These are phyloP conservation scores for Rissa tridactyla DNA, from an alignment of 2,113 vertebrate genomes.

Conservation along the genomic window DNA sequence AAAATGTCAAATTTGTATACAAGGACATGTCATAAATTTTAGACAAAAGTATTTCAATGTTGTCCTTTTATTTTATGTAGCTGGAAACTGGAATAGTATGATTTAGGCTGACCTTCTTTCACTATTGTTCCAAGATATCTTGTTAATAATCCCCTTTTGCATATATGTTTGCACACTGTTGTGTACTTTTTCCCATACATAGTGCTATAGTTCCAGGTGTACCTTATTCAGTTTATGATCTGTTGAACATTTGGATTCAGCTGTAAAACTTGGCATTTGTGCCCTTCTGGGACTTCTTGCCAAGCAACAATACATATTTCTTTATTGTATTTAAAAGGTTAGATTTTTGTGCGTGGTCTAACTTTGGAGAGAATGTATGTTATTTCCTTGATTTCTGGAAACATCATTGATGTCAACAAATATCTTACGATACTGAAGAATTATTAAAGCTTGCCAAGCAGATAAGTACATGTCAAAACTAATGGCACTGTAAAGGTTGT, in stretches of 20 bases:
- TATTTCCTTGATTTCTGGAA: neutral
- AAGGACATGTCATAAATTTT: slow-evolving; percentile 72
- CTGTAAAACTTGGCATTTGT: slow-evolving; percentile 30
- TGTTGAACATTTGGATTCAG: slow-evolving; percentile 70
- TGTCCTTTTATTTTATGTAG: slow-evolving; percentile 76
- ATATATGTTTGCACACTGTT: slow-evolving; percentile 39
- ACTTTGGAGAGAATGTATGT: neutral
- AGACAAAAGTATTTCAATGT: slow-evolving; percentile 77
- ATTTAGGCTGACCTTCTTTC: slow-evolving; percentile 75
- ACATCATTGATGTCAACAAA: neutral
- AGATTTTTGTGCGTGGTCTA: neutral
- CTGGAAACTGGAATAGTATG: slow-evolving; percentile 65
- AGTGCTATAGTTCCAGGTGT: slow-evolving; percentile 59
- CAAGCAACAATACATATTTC: slow-evolving; percentile 49
- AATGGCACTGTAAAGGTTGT: neutral
- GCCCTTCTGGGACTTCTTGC: slow-evolving; percentile 17
- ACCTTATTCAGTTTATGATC: slow-evolving; percentile 65
- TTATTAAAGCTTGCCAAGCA: neutral
- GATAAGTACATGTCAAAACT: neutral
- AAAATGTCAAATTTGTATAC: slow-evolving; percentile 44
- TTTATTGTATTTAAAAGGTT: slow-evolving; percentile 31
- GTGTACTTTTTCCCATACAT: slow-evolving; percentile 11
- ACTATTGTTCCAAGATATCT: slow-evolving; percentile 62
- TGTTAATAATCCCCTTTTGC: slow-evolving; percentile 56
- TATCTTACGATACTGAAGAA: neutral